Evolutionary conservation across 2,113 vertebrate species (phyloP), one percentile per base, ranked within the genome.

Genomic region (Chaetorhynchus papuensis): DNA sequence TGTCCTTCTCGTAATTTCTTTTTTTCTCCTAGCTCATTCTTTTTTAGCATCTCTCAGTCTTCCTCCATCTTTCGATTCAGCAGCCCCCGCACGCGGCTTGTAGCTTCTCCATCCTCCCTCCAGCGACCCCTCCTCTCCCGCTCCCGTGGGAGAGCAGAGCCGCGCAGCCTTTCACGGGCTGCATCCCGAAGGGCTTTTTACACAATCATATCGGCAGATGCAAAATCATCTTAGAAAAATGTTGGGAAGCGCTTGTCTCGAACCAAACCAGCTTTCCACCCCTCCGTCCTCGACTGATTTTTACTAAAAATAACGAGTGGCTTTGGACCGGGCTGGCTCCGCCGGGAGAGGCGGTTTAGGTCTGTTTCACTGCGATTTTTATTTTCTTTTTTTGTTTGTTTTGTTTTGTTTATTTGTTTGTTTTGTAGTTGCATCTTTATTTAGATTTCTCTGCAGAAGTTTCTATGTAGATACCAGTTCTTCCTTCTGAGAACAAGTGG

Each of bases 1-100:
- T 39, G 30, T 22, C 15, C 1, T 23, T 66, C 45, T 61, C 11
- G 3, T 42, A 11, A 59, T 63, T 91, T 41, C 5, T 45, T 6
- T 39, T 14, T 3, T 2, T 3, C 1, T 1, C 2, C 22, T 8
- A 3, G 2, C 3, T 15, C 15, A 0, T 56, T 47, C 14, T 50
- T 52, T 83, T 60, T 82, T 26, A 65, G 18, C 37, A 30, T 71
- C 57, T 63, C 69, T 56, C 23, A 3, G 31, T 6, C 22, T 68
- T 79, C 22, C 44, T 71, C 37, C 44, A 12, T 60, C 41, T 66
- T 93, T 75, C 60, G 61, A 10, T 35, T 44, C 30, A 37, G 74
- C 44, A 60, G 11, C 3, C 10, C n/a, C 35, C 3, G 10, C 44
- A 41, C 12, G 37, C 15, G 31, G 49, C 57, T 3, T 17, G 53